Conservation (phyloP, 1,140 invertebrate genomes). For the Drosophila quadrilineata region DNA sequence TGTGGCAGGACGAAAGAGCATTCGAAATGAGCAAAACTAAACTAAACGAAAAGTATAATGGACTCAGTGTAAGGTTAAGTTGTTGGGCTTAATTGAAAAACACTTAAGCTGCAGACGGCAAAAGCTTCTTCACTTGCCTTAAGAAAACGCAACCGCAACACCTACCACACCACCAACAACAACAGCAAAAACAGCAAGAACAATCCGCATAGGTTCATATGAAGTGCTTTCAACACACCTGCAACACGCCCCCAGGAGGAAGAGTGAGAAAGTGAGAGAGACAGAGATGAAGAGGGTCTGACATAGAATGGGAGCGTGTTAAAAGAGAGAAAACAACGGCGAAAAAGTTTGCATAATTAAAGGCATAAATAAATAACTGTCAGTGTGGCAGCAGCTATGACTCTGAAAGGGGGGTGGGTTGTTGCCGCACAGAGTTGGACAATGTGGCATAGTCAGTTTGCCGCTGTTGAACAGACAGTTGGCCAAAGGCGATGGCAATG, state of each 20-base stretch:
- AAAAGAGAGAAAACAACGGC: constrained; percentile 34
- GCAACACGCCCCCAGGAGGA: constrained; percentile 1
- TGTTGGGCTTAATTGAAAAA: constrained; percentile 66
- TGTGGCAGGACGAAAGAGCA: constrained; percentile 46
- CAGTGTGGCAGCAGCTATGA: too few relatives aligned
- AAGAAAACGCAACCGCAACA: constrained; percentile 46
- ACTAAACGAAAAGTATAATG: constrained; percentile 7
- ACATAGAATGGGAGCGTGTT: too few relatives aligned
- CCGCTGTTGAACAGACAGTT: constrained; percentile 35
- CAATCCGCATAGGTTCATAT: too few relatives aligned
- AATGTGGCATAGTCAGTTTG: too few relatives aligned
- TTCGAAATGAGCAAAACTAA: constrained; percentile 48
- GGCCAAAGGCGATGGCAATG: constrained; percentile 13
- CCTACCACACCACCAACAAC: too few relatives aligned
- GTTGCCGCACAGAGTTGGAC: too few relatives aligned
- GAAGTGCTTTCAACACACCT: constrained; percentile 44
- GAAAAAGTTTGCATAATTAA: constrained; percentile 72
- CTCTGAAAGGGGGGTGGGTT: too few relatives aligned
- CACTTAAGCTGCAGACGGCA: constrained; percentile 54
- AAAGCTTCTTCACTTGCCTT: constrained; percentile 27
- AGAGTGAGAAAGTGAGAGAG: too few relatives aligned
- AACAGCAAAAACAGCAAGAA: too few relatives aligned
- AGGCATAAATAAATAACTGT: constrained; percentile 41
- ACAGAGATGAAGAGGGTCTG: too few relatives aligned
- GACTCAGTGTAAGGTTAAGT: constrained; percentile 13